These are phyloP conservation scores for Psilanteris sp. DNA, from an alignment of 1,140 invertebrate species.

Conservation along the genomic window DNA sequence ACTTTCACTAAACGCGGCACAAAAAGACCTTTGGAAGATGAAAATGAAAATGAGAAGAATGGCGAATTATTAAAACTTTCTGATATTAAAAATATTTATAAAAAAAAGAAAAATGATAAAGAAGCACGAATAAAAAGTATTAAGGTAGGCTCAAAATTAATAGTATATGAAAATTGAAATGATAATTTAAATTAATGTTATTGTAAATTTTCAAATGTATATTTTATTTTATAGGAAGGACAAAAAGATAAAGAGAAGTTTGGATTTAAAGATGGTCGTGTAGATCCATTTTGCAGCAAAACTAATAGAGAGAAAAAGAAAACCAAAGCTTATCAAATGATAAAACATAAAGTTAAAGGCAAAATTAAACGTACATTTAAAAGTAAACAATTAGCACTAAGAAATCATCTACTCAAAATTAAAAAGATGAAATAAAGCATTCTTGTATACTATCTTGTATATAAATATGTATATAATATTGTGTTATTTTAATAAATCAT, in stretches of 20 bases:
- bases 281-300: conserved; percentile 94
- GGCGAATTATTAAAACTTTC: conserved; percentile 90
- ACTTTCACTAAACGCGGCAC: conserved; percentile 83
- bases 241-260: conserved; percentile 93
- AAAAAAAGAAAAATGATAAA: conserved; percentile 94
- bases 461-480: no score
- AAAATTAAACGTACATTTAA: conserved; percentile 96
- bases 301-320: conserved; percentile 96
- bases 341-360: conserved; percentile 92
- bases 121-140: conserved; percentile 90
- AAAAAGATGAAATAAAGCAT: conserved; percentile 92
- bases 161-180: no score
- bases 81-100: conserved; percentile 97
- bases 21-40: conserved; percentile 83
- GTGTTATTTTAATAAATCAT: no score
- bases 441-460: no score
- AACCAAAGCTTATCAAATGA: conserved; percentile 96
- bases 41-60: conserved; percentile 67
- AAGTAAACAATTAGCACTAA: conserved; percentile 94
- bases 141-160: conserved; percentile 82
- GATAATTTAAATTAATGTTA: no score
- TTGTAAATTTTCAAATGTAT: no score
- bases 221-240: conserved; percentile 87
- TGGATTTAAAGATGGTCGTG: conserved; percentile 90
- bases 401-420: conserved; percentile 91